Evolutionary conservation across 1,140 invertebrate genomes (phyloP).

Genomic region (Drosophila mauritiana): DNA sequence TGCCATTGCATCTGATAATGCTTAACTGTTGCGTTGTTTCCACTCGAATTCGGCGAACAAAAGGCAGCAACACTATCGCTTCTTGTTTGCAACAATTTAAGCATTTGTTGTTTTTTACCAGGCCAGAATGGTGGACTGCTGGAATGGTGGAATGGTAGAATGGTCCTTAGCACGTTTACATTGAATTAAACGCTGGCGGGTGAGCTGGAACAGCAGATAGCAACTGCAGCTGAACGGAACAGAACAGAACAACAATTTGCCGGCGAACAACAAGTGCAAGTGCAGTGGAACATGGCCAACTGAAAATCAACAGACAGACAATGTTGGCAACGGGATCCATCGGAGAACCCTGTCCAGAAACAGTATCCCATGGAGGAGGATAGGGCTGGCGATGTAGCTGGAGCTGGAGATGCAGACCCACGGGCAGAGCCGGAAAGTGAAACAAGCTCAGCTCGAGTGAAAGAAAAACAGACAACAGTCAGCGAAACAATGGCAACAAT

Average conservation of each 20-base stretch:
- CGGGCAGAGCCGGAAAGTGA: constrained; percentile 70
- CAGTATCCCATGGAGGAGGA: constrained; percentile 2
- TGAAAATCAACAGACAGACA: constrained; percentile 74
- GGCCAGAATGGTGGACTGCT: constrained; percentile 41
- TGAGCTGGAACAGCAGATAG: constrained; percentile 46
- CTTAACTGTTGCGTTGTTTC: constrained; percentile 31
- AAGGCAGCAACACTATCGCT: constrained; percentile 63
- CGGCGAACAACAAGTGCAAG: constrained; percentile 37
- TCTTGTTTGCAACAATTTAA: constrained; percentile 68
- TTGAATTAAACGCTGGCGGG: constrained; percentile 72
- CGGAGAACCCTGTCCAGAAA: constrained; percentile 17
- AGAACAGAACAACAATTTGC: constrained; percentile 28
- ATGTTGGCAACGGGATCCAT: constrained; percentile 45
- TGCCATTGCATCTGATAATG: constrained; percentile 32
- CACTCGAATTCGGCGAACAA: constrained; percentile 16
- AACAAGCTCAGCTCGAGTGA: constrained; percentile 71
- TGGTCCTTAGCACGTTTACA: constrained; percentile 78
- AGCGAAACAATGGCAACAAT: constrained; percentile 77
- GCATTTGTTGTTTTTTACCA: constrained; percentile 56
- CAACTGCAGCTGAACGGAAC: constrained; percentile 8
- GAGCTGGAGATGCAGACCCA: background rate
- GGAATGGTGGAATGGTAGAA: too few species aligned
- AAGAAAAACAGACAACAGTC: constrained; percentile 77
- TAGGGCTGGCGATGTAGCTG: constrained; percentile 5
- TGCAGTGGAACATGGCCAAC: constrained; percentile 61